These are phyloP conservation scores for Neosilurus mollespiculum DNA, from an alignment of 2,797 vertebrate species.

Conservation along the genomic window DNA sequence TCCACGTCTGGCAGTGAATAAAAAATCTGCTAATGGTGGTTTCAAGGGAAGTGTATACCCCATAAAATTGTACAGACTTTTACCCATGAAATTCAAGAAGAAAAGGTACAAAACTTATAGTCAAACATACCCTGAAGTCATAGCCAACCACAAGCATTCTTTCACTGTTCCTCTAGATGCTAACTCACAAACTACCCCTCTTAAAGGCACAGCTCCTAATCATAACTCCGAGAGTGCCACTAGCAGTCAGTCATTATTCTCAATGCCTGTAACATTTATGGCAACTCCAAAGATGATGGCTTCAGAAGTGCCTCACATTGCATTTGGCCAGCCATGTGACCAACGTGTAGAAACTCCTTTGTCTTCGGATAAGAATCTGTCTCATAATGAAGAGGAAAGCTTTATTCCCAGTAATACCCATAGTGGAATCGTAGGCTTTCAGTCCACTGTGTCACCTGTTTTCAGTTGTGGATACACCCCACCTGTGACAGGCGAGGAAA, in stretches of 20 bases:
- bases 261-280: slow-evolving; percentile 78
- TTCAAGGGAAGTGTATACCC: slow-evolving; percentile 92
- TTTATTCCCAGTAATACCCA: slow-evolving; percentile 40
- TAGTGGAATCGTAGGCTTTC: slow-evolving; percentile 42
- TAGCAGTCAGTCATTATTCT: slow-evolving; percentile 64
- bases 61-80: slow-evolving; percentile 93
- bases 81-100: slow-evolving; percentile 95
- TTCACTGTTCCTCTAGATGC: slow-evolving; percentile 65
- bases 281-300: slow-evolving; percentile 75
- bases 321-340: slow-evolving; percentile 70
- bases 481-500: slow-evolving; percentile 77
- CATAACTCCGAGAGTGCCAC: slow-evolving; percentile 55
- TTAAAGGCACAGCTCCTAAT: slow-evolving; percentile 68
- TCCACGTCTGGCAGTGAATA: slow-evolving; percentile 87
- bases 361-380: slow-evolving; percentile 57
- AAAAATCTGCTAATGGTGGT: slow-evolving; percentile 88
- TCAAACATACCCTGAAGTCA: slow-evolving; percentile 78
- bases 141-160: slow-evolving; percentile 68
- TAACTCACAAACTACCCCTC: slow-evolving; percentile 72
- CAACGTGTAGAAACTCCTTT: slow-evolving; percentile 58
- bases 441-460: slow-evolving; percentile 66
- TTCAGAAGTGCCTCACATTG: slow-evolving; percentile 74
- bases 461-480: slow-evolving; percentile 76
- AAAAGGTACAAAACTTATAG: slow-evolving; percentile 88
- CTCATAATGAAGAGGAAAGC: slow-evolving; percentile 38